These are phyloP conservation scores for Petrosia ficiformis DNA, from an alignment of 37 sponge, comb jelly and placozoan genomes.

Conservation along the genomic window DNA sequence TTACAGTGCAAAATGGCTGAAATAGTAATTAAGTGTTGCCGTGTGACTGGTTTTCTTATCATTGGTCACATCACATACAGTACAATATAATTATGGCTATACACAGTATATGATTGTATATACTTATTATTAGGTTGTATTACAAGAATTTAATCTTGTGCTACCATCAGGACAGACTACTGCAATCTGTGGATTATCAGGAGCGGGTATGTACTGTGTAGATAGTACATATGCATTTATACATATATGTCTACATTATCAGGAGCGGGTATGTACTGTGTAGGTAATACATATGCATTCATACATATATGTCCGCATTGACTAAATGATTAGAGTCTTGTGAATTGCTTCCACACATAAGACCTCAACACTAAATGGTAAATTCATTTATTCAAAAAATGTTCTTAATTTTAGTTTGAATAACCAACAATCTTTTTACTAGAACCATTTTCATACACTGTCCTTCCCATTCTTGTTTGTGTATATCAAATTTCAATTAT, in stretches of 20 bases:
- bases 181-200: slow-evolving; percentile 96
- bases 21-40: too few species aligned
- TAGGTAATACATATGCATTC: background rate
- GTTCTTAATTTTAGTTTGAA: too few species aligned
- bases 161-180: slow-evolving; percentile 85
- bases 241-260: slow-evolving; percentile 39
- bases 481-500: too few species aligned
- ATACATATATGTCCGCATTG: slow-evolving; percentile 4
- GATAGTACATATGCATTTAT: background rate
- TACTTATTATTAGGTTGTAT: slow-evolving; percentile 59
- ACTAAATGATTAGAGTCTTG: slow-evolving; percentile 40
- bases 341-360: too few species aligned
- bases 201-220: slow-evolving; percentile 69
- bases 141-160: slow-evolving; percentile 62
- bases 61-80: too few species aligned
- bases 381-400: background rate
- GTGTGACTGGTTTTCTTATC: too few species aligned
- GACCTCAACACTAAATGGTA: background rate
- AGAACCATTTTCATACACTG: background rate
- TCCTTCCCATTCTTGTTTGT: background rate
- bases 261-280: slow-evolving; percentile 77
- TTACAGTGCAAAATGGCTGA: too few species aligned
- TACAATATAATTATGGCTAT: too few species aligned
- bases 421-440: too few species aligned
- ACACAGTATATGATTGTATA: too few species aligned